Percentiles rank a stretch among this genome's conserved stretches.
phyloP scores from a whole-genome alignment of 53 echinoderm and acorn worm genomes.

The Glandiceps talaboti region DNA sequence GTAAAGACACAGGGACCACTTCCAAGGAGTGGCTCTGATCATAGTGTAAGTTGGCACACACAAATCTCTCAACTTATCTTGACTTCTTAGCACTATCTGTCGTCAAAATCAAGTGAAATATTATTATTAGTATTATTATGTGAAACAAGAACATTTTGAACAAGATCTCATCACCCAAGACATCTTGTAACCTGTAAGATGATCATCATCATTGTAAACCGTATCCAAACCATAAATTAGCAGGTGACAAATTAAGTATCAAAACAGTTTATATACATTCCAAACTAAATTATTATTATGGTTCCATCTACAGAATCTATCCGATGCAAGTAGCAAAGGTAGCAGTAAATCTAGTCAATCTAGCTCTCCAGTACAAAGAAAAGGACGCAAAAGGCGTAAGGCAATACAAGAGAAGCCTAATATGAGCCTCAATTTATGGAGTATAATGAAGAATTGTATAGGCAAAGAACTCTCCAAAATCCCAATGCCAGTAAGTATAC shows the following conservation, averaged over 20 bases:
- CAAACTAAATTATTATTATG: too few relatives aligned
- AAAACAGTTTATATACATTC: too few relatives aligned
- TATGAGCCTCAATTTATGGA: slow-evolving; percentile 89
- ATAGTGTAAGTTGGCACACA: background rate
- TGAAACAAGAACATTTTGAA: too few relatives aligned
- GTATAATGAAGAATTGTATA: slow-evolving; percentile 95
- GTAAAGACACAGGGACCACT: background rate
- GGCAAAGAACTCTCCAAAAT: slow-evolving; percentile 98
- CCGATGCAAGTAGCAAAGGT: background rate
- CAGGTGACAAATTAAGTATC: too few relatives aligned
- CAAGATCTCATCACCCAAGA: too few relatives aligned
- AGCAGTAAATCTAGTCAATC: background rate
- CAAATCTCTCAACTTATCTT: too few relatives aligned
- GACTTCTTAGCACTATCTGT: too few relatives aligned
- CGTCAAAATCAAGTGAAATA: too few relatives aligned
- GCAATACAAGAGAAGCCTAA: slow-evolving; percentile 76
- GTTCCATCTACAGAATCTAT: background rate
- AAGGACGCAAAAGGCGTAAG: slow-evolving; percentile 46
- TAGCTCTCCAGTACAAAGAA: slow-evolving; percentile 5
- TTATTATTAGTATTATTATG: too few relatives aligned
- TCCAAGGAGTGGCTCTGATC: background rate
- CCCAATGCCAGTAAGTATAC: slow-evolving; percentile 86
- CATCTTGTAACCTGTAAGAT: too few relatives aligned
- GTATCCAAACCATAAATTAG: too few relatives aligned
- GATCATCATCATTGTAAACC: too few relatives aligned